Conservation (phyloP, 2,888 invertebrate genomes). For the Bembecia ichneumoniformis region DNA sequence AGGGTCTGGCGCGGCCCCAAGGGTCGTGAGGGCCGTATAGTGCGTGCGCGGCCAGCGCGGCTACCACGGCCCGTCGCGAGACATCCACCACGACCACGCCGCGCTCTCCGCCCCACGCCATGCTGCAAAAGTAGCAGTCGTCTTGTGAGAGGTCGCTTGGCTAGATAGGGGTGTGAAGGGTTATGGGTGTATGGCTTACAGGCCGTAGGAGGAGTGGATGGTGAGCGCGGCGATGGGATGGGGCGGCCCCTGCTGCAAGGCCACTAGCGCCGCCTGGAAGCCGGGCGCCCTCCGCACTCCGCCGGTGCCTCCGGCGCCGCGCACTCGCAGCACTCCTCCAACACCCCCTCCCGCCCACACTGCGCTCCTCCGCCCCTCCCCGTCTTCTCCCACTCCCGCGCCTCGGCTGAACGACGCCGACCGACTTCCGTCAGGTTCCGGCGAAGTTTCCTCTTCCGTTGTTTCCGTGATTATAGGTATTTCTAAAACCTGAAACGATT, state of each 20-base stretch:
- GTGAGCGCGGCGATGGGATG: conserved; percentile 90
- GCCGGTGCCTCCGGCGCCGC: conserved; percentile 53
- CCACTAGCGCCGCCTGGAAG: conserved; percentile 96
- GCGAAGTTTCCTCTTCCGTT: conserved; percentile 86
- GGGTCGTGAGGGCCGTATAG: conserved; percentile 92
- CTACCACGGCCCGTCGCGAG: conserved; percentile 89
- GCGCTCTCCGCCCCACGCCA: conserved; percentile 97
- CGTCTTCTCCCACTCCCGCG: conserved; percentile 37
- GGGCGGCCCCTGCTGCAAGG: conserved; percentile 89
- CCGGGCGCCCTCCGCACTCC: conserved; percentile 88
- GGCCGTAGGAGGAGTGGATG: conserved; percentile 96
- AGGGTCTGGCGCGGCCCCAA: conserved; percentile 78
- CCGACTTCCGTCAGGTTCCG: conserved; percentile 80
- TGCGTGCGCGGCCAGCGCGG: conserved; percentile 91
- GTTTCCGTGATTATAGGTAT: conserved; percentile 81
- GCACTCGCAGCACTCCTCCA: conserved; percentile 37
- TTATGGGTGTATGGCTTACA: conserved; percentile 76
- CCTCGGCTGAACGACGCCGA: conserved; percentile 51
- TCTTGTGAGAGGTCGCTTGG: no score
- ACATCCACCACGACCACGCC: conserved; percentile 96
- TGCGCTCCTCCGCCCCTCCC: conserved; percentile 20
- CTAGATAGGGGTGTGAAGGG: neutral
- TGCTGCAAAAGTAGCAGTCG: conserved; percentile 67
- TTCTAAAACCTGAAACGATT: conserved; percentile 79
- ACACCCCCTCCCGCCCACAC: conserved; percentile 14